Conservation (phyloP, 2,888 invertebrate genomes). For the Diarsia mendica region DNA sequence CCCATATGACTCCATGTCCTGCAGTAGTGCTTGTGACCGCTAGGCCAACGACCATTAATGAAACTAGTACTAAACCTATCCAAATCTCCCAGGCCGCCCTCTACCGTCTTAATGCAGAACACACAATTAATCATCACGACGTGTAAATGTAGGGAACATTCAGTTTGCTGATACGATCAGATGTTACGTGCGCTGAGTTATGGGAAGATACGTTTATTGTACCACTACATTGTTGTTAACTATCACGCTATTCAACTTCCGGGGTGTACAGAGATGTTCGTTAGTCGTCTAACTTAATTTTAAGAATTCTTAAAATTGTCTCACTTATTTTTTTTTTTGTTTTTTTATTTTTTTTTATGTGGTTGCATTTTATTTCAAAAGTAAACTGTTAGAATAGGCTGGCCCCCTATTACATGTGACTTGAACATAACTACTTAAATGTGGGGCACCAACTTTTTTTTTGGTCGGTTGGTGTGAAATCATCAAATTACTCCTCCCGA, state of each 20-base stretch:
- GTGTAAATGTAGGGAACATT: constrained; percentile 50
- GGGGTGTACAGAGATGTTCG: constrained; percentile 19
- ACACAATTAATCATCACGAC: constrained; percentile 51
- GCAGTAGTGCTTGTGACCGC: background rate
- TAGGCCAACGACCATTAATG: background rate
- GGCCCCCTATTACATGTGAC: too few relatives aligned
- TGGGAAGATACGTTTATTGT: constrained; percentile 53
- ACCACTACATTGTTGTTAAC: constrained; percentile 45
- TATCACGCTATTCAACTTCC: constrained; percentile 31
- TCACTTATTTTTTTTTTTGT: too few relatives aligned
- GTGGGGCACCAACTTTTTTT: too few relatives aligned
- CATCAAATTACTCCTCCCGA: too few relatives aligned
- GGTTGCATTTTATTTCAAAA: too few relatives aligned
- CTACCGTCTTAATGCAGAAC: constrained; percentile 13
- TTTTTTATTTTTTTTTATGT: too few relatives aligned
- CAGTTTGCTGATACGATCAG: constrained; percentile 41
- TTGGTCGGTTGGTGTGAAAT: too few relatives aligned
- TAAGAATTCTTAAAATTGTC: too few relatives aligned
- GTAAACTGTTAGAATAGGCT: too few relatives aligned
- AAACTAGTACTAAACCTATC: constrained; percentile 2
- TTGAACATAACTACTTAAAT: too few relatives aligned
- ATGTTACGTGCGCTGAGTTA: constrained; percentile 53
- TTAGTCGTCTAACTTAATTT: constrained; percentile 11
- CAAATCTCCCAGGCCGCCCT: constrained; percentile 32
- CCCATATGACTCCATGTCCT: background rate